Evolutionary conservation across 2,888 invertebrate species (phyloP).

Genomic region (Graphium colonna): DNA sequence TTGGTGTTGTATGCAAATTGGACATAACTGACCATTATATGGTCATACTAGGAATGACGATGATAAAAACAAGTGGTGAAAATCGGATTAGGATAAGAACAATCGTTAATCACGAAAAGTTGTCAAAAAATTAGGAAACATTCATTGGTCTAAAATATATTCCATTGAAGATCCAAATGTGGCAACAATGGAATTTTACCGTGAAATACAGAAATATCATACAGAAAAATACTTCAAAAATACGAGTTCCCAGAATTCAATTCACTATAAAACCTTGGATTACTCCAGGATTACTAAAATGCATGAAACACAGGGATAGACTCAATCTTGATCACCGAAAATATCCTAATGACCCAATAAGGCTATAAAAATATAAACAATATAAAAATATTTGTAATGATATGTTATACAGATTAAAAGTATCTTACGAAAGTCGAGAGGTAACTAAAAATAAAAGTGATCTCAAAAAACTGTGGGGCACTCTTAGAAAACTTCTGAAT

Average conservation of each 20-base stretch:
- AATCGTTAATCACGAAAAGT: not conserved
- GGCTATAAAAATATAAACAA: not conserved
- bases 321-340: not conserved
- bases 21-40: slow-evolving; percentile 1
- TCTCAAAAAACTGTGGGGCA: not conserved
- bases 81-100: not conserved
- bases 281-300: not conserved
- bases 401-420: not conserved
- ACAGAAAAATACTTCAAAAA: not conserved
- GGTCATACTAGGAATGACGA: not conserved
- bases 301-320: not conserved
- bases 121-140: not conserved
- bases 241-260: not conserved
- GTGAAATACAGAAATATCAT: not conserved
- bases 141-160: not conserved
- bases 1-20: not conserved
- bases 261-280: slow-evolving; percentile 2
- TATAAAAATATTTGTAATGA: slow-evolving; percentile 1
- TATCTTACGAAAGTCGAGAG: not conserved
- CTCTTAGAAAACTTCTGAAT: not conserved
- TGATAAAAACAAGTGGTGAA: not conserved
- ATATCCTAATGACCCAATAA: not conserved
- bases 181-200: not conserved
- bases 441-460: not conserved
- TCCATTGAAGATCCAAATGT: not conserved